Base-by-base conservation (phyloP, 92 coral and sea anemone genomes). In the Phymanthus crucifer region DNA sequence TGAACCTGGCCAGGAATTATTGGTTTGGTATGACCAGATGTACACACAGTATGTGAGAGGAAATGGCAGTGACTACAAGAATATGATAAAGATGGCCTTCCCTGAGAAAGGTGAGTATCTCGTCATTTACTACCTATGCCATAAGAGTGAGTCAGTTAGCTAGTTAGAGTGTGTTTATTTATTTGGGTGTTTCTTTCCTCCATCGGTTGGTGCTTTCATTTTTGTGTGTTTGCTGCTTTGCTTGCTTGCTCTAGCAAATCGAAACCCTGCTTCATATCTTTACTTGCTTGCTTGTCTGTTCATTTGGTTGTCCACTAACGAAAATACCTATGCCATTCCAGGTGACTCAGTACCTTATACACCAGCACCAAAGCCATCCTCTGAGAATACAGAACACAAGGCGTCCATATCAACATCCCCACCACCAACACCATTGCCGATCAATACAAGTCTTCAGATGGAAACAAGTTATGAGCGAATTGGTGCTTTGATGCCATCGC, bases 11-110 rank as follows among this genome's bases (percentile, higher is more conserved):
- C 90, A 94, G 75, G 99, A 95, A 83, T 78, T 95, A 46, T 74
- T 95, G 87, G 99, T 95, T 50, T 93, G 99, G 99, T 95, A 95
- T 66, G 99, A 95, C 50, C 88, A 89, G 4, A 85, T 84, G 57
- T 95, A 95, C 74, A 94, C 92, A 24, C 98, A 93, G 66, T 89
- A 93, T 77, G 80, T 89, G 29, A 40, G 23, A 80, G 95, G 96
- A 94, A 91, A 97, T 32, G 64, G 79, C 7, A 83, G 72, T 61
- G 67, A 47, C 32, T 31, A 2, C 40, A 31, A 17, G 32, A 48
- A 32, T 17, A 27, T 32, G 66, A 27, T 32, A 12, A 21, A 17
- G 27, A 32, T 54, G 29, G 27, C 26, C 0, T 54, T 54, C 27
- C 27, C 64, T 4, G 27, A 47, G 37, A 24, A 47, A 74, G 78